phyloP scores from a whole-genome alignment of 2,888 invertebrate genomes.

The Pteria penguin region DNA sequence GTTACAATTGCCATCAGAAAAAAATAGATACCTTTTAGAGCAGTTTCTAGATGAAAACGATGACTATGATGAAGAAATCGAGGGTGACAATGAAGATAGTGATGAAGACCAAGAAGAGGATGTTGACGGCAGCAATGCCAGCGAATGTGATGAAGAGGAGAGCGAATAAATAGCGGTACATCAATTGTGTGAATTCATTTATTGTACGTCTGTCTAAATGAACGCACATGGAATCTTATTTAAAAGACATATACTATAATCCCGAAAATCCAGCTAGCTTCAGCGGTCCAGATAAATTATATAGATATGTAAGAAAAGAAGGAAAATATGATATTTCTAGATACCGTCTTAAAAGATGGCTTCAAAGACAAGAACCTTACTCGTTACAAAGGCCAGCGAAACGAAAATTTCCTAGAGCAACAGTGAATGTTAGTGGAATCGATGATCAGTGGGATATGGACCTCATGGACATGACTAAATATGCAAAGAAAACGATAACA shows the following conservation, averaged over 20 bases:
- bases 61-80: background rate
- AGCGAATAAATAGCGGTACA: background rate
- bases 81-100: background rate
- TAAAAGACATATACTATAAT: conserved; percentile 44
- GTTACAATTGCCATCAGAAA: background rate
- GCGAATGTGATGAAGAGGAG: background rate
- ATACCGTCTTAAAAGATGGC: conserved; percentile 14
- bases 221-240: background rate
- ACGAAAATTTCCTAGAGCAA: conserved; percentile 27
- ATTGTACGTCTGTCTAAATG: background rate
- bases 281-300: background rate
- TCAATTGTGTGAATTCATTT: background rate
- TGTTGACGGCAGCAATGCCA: background rate
- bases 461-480: conserved; percentile 16
- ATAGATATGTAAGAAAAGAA: background rate
- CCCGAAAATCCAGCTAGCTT: conserved; percentile 10
- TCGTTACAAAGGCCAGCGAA: conserved; percentile 23
- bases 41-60: background rate
- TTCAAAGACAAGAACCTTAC: conserved; percentile 26
- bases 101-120: background rate
- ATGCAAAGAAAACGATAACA: conserved; percentile 22
- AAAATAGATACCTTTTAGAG: background rate
- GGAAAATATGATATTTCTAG: background rate
- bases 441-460: conserved; percentile 34
- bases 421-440: conserved; percentile 21